Conservation (phyloP, 2,113 vertebrate species). For the Apteryx owenii region DNA sequence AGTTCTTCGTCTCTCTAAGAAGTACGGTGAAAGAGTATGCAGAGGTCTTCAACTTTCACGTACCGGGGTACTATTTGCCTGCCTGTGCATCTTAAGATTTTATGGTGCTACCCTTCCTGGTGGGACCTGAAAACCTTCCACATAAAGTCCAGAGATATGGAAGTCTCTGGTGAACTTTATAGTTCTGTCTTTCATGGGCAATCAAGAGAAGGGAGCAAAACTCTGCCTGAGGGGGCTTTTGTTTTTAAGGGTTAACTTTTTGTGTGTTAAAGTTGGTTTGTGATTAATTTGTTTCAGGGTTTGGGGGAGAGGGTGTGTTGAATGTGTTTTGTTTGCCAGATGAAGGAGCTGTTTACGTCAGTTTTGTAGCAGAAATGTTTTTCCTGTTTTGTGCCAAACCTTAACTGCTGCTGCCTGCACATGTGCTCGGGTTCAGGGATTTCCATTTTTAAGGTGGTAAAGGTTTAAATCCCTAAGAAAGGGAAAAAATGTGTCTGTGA, state of each 20-base stretch:
- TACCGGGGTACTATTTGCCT: background rate
- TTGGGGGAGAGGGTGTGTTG: background rate
- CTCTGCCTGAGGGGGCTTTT: background rate
- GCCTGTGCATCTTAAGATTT: background rate
- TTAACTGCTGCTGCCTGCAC: background rate
- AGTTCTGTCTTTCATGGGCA: background rate
- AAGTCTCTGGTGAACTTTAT: background rate
- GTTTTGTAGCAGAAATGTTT: background rate
- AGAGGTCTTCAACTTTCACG: background rate
- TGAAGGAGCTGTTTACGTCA: background rate
- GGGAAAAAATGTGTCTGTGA: background rate
- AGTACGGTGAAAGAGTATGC: background rate
- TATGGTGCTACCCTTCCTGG: background rate
- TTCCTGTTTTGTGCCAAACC: background rate
- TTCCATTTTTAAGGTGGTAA: background rate
- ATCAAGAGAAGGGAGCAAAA: background rate
- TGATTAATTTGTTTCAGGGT: background rate
- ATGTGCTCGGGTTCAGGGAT: background rate
- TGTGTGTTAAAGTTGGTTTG: background rate
- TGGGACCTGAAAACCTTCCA: background rate
- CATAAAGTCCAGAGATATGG: background rate
- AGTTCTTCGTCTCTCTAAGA: background rate
- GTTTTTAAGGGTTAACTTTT: background rate
- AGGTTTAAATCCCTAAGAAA: background rate
- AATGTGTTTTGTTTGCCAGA: background rate